These are phyloP conservation scores for Drosophila lowei DNA, from an alignment of 1,140 invertebrate genomes.

Conservation along the genomic window DNA sequence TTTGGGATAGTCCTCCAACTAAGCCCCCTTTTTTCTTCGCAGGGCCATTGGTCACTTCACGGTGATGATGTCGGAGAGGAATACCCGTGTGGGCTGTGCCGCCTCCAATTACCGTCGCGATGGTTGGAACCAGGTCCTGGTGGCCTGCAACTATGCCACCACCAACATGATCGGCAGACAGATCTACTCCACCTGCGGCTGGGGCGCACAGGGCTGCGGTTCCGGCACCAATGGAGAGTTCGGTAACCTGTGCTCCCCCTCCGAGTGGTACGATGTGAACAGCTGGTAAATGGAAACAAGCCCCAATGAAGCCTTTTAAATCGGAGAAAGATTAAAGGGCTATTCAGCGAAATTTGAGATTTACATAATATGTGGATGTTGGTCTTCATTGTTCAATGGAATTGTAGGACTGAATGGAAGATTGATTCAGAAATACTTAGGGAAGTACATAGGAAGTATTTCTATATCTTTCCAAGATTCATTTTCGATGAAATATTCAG, in stretches of 20 bases:
- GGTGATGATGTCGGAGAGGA: slow-evolving; percentile 64
- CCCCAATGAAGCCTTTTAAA: not conserved
- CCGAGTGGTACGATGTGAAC: slow-evolving; percentile 67
- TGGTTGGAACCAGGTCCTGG: slow-evolving; percentile 38
- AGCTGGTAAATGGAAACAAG: slow-evolving; percentile 23
- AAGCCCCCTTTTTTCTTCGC: not conserved
- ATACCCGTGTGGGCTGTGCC: slow-evolving; percentile 61
- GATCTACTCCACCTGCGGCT: slow-evolving; percentile 50
- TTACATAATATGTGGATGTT: too few species aligned
- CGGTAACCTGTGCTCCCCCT: slow-evolving; percentile 51
- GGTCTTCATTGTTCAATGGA: too few species aligned
- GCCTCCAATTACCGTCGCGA: slow-evolving; percentile 38
- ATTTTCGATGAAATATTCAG: too few species aligned
- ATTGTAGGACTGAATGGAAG: too few species aligned
- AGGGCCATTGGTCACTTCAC: slow-evolving; percentile 71
- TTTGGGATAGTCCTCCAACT: not conserved
- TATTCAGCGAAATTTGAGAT: too few species aligned
- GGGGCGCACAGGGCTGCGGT: slow-evolving; percentile 38
- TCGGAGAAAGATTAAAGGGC: not conserved
- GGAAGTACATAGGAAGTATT: too few species aligned
- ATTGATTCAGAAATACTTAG: too few species aligned
- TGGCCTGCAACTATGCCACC: slow-evolving; percentile 68
- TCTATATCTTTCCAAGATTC: too few species aligned
- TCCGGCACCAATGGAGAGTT: slow-evolving; percentile 52
- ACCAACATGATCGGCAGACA: slow-evolving; percentile 57